These are phyloP conservation scores for Epizoanthus stellaris DNA, from an alignment of 92 coral and sea anemone species.

Conservation along the genomic window DNA sequence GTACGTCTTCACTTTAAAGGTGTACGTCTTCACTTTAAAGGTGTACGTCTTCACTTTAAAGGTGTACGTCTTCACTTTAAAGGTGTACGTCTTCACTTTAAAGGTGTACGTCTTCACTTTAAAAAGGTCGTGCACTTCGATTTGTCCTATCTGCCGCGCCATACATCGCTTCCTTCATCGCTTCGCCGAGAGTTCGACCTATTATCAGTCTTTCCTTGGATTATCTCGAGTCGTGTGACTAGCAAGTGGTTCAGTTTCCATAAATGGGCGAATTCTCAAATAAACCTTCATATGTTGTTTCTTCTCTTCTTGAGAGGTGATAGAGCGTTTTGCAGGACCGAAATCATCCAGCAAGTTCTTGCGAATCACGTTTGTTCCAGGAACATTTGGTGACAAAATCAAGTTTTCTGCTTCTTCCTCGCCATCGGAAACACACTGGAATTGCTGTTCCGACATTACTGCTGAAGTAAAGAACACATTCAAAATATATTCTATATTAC, in stretches of 20 bases:
- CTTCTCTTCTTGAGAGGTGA: constrained; percentile 61
- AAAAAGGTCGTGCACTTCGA: too few relatives aligned
- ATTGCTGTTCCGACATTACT: constrained; percentile 60
- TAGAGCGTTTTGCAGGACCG: constrained; percentile 58
- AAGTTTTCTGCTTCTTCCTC: constrained; percentile 63
- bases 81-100: too few relatives aligned
- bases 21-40: too few relatives aligned
- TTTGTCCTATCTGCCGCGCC: too few relatives aligned
- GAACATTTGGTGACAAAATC: constrained; percentile 42
- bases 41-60: too few relatives aligned
- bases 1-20: too few relatives aligned
- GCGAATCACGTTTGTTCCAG: constrained; percentile 62
- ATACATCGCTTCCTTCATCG: too few relatives aligned
- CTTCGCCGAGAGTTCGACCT: too few relatives aligned
- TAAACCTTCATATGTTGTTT: constrained; percentile 83
- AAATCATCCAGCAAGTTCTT: constrained; percentile 89
- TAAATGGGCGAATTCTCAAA: constrained; percentile 86
- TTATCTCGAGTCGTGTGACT: too few relatives aligned
- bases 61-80: too few relatives aligned
- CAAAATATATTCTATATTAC: not conserved
- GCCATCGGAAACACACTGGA: constrained; percentile 69
- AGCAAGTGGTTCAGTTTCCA: constrained; percentile 73
- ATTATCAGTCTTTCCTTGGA: too few relatives aligned
- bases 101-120: too few relatives aligned
- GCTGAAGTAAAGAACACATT: not conserved